Base-by-base conservation (phyloP, 2,113 vertebrate species). In the Lethenteron reissneri region DNA sequence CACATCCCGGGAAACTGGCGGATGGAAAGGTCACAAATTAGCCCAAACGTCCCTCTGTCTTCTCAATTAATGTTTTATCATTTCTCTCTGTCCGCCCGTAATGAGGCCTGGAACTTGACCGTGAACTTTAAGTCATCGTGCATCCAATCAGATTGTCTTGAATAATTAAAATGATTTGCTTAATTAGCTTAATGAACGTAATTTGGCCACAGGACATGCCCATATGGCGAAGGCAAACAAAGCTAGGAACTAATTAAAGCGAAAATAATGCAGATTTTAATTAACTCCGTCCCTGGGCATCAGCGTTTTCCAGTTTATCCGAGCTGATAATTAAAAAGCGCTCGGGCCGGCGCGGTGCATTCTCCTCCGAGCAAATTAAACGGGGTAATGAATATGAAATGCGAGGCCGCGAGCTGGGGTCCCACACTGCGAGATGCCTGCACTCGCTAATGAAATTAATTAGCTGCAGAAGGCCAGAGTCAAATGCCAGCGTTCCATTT, bases 231-330 rank as follows among this genome's bases (percentile, higher is more conserved):
- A 87, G 90, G 87, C 96, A 99, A 96, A 99, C 94, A 97, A 96
- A 97, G 92, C 97, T 94, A 90, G 90, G 89, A 99, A 90, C 92
- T 96, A 95, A 99, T 99, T 99, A 99, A 97, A 96, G 90, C 95
- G 97, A 97, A 99, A 99, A 99, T 99, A 99, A 99, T 99, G 94
- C 94, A 96, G 94, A 90, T 99, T 99, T 99, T 99, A 99, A 99
- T 99, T 99, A 99, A 99, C 92, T 95, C 90, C 97, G 96, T 92
- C 92, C 94, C 92, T 86, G 97, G 94, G 94, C 94, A 94, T 97
- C 91, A 99, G 97, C 94, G 97, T 99, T 99, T 97, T 99, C 92
- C 94, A 95, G 97, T 97, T 90, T 99, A 97, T 97, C 92, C 92
- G 95, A 95, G 94, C 92, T 94, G 94, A 99, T 99, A 99, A 99